Evolutionary conservation across 2,888 invertebrate species (phyloP), one percentile per base, ranked within the genome.

Genomic region (Euphydryas editha): DNA sequence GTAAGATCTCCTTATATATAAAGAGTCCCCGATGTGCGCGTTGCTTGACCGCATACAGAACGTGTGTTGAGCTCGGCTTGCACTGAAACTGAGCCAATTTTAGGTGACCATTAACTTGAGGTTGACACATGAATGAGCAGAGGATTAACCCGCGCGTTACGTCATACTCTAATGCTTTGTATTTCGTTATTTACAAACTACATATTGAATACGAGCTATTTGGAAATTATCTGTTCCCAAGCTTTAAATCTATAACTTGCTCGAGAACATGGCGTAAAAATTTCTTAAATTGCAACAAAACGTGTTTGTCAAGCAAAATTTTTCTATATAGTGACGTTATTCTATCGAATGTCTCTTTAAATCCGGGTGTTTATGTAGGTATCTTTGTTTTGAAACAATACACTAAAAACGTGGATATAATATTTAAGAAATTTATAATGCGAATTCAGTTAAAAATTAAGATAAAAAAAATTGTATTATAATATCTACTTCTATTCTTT

Each of bases 1-100:
- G 90, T 84, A 90, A 90, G 86, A 85, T 87, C 81, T 84, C 87
- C 82, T 86, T 92, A 87, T 92, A 92, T 91, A 90, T 86, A 82
- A 85, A 82, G 81, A 80, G 84, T 79, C 79, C 77, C 79, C 81
- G 81, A 77, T 79, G 79, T 79, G 79, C 78, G 84, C 80, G 82
- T 77, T 72, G 73, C 76, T 70, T 74, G 75, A 77, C 75, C 78
- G 83, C 79, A 81, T 79, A 79, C 82, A 80, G 80, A 77, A 78
- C 80, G 80, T 75, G 75, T 73, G 59, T 63, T 69, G 75, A 78
- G 79, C 81, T 79, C 79, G 77, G 81, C 75, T 75, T 82, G 78
- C 78, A 78, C 86, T 85, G 85, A 85, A 89, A 89, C 86, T 87
- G 85, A 87, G 86, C 83, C 82, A 89, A 86, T 82, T 92, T 84